Evolutionary conservation across 2,113 vertebrate species (phyloP).

Genomic region (Pachypanchax playfairii): DNA sequence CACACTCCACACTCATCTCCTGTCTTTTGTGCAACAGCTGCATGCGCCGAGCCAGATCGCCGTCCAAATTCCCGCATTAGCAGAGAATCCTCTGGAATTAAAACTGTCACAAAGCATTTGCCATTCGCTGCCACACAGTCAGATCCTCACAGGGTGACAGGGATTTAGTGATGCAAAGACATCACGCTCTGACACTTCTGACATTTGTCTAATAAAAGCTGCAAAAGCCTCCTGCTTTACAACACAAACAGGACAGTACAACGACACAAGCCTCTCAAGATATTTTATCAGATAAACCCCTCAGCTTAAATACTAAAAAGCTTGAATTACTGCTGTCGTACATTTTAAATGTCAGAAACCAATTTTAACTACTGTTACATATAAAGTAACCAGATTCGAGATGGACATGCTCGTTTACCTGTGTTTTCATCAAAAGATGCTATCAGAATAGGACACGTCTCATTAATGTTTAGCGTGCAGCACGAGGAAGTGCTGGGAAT

Average conservation of each 20-base stretch:
- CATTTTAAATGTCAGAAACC: not conserved
- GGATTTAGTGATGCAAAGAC: not conserved
- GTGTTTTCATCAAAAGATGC: not conserved
- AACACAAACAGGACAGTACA: conserved; percentile 1
- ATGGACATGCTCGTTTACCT: conserved; percentile 9
- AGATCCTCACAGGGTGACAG: not conserved
- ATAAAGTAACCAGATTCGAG: not conserved
- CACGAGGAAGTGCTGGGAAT: conserved; percentile 35
- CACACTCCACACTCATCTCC: conserved; percentile 23
- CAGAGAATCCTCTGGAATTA: conserved; percentile 42
- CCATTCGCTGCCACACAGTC: not conserved
- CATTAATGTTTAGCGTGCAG: conserved; percentile 39
- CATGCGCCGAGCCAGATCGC: conserved; percentile 19
- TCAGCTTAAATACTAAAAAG: conserved; percentile 1
- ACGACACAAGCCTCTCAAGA: not conserved
- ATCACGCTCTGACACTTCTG: conserved; percentile 16
- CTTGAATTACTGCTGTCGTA: not conserved
- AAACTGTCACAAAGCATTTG: conserved; percentile 43
- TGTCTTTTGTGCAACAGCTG: conserved; percentile 53
- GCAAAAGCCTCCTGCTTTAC: not conserved
- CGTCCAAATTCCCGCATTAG: conserved; percentile 30
- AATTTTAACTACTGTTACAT: not conserved
- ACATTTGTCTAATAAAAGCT: conserved; percentile 3
- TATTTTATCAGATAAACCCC: not conserved
- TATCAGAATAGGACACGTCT: not conserved